phyloP scores from a whole-genome alignment of 2,888 invertebrate genomes.

The Drosophila formosana region DNA sequence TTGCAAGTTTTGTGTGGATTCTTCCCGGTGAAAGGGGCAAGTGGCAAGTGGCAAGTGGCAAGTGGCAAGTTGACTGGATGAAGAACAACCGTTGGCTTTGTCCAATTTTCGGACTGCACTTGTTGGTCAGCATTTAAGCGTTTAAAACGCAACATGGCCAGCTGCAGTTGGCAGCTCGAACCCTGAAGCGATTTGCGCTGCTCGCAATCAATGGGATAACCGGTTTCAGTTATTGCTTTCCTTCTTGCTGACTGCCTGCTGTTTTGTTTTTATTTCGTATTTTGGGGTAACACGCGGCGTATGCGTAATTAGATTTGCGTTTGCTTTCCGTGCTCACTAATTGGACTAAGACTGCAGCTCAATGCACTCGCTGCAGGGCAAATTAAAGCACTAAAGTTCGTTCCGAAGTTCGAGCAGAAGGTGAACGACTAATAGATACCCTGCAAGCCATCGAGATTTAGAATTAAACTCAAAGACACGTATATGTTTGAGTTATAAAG shows the following conservation, averaged over 20 bases:
- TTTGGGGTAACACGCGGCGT: constrained; percentile 48
- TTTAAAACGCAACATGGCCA: constrained; percentile 8
- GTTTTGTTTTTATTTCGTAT: constrained; percentile 8
- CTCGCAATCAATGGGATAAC: constrained; percentile 20
- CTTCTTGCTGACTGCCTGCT: constrained; percentile 1
- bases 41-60: constrained; percentile 26
- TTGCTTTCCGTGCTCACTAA: constrained; percentile 48
- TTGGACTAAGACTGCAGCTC: constrained; percentile 55
- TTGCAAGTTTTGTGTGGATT: constrained; percentile 24
- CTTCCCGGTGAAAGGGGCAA: constrained; percentile 55
- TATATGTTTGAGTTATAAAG: no score
- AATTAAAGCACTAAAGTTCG: constrained; percentile 7
- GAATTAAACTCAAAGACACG: no score
- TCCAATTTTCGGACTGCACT: constrained; percentile 28
- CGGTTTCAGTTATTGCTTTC: constrained; percentile 7
- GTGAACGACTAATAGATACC: neutral
- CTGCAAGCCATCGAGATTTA: neutral
- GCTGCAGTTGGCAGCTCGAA: constrained; percentile 9
- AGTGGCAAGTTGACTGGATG: constrained; percentile 10
- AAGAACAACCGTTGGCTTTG: constrained; percentile 40
- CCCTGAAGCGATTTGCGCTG: neutral
- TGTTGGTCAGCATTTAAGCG: constrained; percentile 26
- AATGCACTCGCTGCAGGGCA: constrained; percentile 11
- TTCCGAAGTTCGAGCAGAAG: neutral
- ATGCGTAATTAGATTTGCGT: constrained; percentile 72